Percentiles rank a stretch among this genome's conserved stretches.
Evolutionary conservation across 1,140 invertebrate genomes (phyloP).

Genomic region (Planococcus citri): DNA sequence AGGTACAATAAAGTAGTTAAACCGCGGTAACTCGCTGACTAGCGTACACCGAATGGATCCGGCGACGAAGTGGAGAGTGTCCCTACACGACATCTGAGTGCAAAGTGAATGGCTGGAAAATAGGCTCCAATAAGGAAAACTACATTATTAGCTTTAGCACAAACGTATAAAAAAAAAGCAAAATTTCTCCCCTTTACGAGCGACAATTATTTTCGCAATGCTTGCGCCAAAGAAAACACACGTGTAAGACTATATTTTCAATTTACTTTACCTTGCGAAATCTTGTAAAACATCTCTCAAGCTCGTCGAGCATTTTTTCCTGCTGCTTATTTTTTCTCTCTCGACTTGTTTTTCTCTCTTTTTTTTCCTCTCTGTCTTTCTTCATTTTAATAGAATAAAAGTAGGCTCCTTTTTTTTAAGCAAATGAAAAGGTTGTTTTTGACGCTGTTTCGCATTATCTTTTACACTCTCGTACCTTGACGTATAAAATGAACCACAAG

Average conservation of each 20-base stretch:
- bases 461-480: too few species aligned
- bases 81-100: slow-evolving; percentile 28
- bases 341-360: neutral
- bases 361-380: too few species aligned
- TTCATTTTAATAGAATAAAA: neutral
- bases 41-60: neutral
- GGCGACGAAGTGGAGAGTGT: slow-evolving; percentile 26
- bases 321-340: neutral
- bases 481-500: too few species aligned
- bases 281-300: slow-evolving; percentile 17
- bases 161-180: slow-evolving; percentile 15
- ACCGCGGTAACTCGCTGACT: slow-evolving; percentile 3
- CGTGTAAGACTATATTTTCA: slow-evolving; percentile 18
- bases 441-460: too few species aligned
- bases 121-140: slow-evolving; percentile 19
- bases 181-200: slow-evolving; percentile 28
- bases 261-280: slow-evolving; percentile 18
- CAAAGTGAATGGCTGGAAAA: slow-evolving; percentile 10
- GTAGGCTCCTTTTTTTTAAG: too few species aligned
- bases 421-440: too few species aligned
- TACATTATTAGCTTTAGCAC: slow-evolving; percentile 15
- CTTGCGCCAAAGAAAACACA: slow-evolving; percentile 8
- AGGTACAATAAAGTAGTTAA: slow-evolving; percentile 16
- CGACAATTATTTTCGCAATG: slow-evolving; percentile 19
- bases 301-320: neutral